phyloP scores from a whole-genome alignment of 2,888 invertebrate species.

The Rhogogaster chlorosoma region DNA sequence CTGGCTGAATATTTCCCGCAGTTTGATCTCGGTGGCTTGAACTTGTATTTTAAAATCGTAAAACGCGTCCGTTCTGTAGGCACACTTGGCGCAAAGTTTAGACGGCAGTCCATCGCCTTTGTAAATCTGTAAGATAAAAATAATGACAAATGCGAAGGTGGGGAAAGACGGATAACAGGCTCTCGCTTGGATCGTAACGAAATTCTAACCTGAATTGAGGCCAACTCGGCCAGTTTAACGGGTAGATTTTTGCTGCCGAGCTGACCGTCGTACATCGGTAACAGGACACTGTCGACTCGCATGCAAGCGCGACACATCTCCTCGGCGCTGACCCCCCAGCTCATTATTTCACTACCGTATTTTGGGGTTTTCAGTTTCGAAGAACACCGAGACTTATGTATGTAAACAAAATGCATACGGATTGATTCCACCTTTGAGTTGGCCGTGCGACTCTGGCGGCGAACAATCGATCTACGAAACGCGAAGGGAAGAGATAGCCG shows the following conservation, averaged over 20 bases:
- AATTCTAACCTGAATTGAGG: constrained; percentile 66
- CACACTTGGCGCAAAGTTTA: constrained; percentile 73
- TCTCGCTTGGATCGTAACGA: background rate
- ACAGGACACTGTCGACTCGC: constrained; percentile 70
- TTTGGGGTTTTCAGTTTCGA: background rate
- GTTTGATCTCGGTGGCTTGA: constrained; percentile 70
- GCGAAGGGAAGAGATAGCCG: background rate
- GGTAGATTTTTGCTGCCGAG: constrained; percentile 68
- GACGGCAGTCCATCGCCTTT: constrained; percentile 71
- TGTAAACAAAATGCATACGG: constrained; percentile 16
- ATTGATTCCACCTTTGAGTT: background rate
- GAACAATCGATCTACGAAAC: background rate
- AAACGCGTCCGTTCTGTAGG: constrained; percentile 70
- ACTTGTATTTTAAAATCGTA: constrained; percentile 72
- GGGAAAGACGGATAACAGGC: background rate
- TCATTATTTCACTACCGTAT: constrained; percentile 59
- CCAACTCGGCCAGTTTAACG: constrained; percentile 70
- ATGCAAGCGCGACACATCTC: constrained; percentile 75
- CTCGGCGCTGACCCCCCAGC: constrained; percentile 64
- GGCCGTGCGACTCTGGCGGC: background rate
- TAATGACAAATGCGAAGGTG: background rate
- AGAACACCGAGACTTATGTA: background rate
- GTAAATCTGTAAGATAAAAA: constrained; percentile 65
- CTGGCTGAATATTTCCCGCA: constrained; percentile 68
- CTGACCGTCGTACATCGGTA: constrained; percentile 71